Evolutionary conservation across 2,888 invertebrate species (phyloP).

Genomic region (Andrena flavipes): DNA sequence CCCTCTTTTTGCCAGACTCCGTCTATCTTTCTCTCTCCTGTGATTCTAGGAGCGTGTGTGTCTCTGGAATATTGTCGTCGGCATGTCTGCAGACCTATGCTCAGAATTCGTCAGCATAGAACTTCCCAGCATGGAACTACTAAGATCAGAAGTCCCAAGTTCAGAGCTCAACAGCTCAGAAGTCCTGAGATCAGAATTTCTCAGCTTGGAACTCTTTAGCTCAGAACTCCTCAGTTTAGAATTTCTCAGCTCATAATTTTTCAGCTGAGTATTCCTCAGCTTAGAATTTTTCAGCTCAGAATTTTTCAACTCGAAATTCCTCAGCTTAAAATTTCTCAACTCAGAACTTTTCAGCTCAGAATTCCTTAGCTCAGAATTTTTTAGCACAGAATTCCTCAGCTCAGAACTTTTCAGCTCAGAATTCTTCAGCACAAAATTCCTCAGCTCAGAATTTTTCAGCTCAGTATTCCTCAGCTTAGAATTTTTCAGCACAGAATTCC

Average conservation of each 20-base stretch:
- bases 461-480: conserved; percentile 5
- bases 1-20: conserved; percentile 14
- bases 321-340: not conserved
- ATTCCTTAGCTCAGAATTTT: not conserved
- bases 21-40: not conserved
- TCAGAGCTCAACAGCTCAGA: too few species aligned
- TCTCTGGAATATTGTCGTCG: not conserved
- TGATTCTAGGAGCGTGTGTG: not conserved
- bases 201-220: conserved; percentile 4
- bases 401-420: conserved; percentile 7
- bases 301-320: not conserved
- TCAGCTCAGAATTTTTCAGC: not conserved
- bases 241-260: not conserved
- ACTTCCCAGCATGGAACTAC: not conserved
- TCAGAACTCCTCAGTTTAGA: conserved; percentile 1
- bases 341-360: conserved; percentile 13
- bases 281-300: conserved; percentile 9
- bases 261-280: not conserved
- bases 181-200: too few species aligned
- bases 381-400: not conserved
- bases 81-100: not conserved
- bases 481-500: not conserved
- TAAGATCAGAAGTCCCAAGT: not conserved
- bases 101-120: conserved; percentile 20
- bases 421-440: not conserved